phyloP scores from a whole-genome alignment of 2,888 invertebrate species.

The Tenthredo mesomela region DNA sequence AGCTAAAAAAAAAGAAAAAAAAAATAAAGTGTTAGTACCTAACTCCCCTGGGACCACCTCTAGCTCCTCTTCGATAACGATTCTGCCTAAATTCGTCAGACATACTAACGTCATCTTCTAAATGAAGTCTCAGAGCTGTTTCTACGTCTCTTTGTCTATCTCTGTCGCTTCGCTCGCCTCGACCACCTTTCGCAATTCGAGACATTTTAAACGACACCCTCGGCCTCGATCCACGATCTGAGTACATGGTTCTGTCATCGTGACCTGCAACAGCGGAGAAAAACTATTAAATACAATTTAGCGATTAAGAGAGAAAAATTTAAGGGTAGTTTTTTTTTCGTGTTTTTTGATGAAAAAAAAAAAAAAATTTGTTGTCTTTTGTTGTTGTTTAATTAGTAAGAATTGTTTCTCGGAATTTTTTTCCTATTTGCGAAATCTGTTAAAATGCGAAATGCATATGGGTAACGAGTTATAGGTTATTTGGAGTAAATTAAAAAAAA shows the following conservation, averaged over 20 bases:
- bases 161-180: constrained; percentile 15
- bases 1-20: neutral
- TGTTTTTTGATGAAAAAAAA: neutral
- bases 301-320: neutral
- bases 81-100: constrained; percentile 28
- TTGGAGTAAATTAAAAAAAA: neutral
- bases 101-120: constrained; percentile 54
- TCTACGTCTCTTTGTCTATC: constrained; percentile 41
- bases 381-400: neutral
- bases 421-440: neutral
- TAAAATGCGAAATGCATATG: neutral
- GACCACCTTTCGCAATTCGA: constrained; percentile 34
- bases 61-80: neutral
- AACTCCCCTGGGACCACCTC: constrained; percentile 36
- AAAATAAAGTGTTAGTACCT: neutral
- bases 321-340: neutral
- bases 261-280: constrained; percentile 3
- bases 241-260: constrained; percentile 49
- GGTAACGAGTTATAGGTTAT: neutral
- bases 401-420: neutral
- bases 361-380: neutral
- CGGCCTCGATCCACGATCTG: constrained; percentile 29
- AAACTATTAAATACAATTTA: neutral
- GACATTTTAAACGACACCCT: constrained; percentile 44
- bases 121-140: constrained; percentile 30